Percentiles rank a stretch among this genome's conserved stretches.
Conservation (phyloP, 2,113 vertebrate genomes). For the Vimba vimba region DNA sequence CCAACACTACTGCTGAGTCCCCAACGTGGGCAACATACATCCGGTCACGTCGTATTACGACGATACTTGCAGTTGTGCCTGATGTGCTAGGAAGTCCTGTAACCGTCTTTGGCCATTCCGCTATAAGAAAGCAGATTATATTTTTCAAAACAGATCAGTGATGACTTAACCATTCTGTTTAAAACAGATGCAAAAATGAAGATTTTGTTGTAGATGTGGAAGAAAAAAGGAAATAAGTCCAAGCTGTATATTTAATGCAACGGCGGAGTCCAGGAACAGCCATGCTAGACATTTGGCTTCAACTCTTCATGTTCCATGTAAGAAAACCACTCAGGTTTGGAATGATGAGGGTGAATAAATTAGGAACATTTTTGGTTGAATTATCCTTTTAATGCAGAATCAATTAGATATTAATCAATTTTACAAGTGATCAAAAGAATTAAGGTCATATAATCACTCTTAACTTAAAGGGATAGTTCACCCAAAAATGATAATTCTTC, state of each 20-base stretch:
- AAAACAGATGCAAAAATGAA: not conserved
- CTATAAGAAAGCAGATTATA: constrained; percentile 65
- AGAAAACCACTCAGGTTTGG: not conserved
- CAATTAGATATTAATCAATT: not conserved
- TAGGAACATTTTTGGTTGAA: not conserved
- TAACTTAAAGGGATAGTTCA: not conserved
- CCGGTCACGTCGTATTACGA: constrained; percentile 90
- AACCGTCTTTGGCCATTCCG: constrained; percentile 97
- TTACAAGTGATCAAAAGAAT: not conserved
- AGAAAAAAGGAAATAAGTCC: not conserved
- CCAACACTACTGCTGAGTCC: constrained; percentile 94
- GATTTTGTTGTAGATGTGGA: not conserved
- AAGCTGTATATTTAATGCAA: not conserved
- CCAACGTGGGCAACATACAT: constrained; percentile 98
- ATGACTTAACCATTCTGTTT: not conserved
- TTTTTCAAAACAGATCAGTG: not conserved
- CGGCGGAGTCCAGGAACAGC: not conserved
- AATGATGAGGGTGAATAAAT: not conserved
- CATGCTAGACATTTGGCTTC: not conserved
- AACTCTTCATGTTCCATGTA: not conserved
- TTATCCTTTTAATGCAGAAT: not conserved
- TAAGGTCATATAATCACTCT: not conserved
- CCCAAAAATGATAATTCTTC: no score
- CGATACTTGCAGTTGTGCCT: constrained; percentile 94
- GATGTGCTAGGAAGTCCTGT: constrained; percentile 96